phyloP scores from a whole-genome alignment of 2,888 invertebrate genomes.

The Junonia oenone region DNA sequence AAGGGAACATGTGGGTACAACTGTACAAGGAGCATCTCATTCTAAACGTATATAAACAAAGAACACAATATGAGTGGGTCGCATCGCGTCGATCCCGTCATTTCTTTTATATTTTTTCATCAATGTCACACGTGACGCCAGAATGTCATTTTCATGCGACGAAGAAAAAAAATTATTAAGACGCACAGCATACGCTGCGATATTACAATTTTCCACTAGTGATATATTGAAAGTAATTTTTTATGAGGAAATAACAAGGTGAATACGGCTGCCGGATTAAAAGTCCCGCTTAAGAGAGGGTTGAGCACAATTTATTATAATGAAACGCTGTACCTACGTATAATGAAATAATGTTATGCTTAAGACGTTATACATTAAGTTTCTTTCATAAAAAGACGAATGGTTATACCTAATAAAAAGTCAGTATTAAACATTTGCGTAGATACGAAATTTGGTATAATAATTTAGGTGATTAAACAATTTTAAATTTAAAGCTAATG shows the following conservation, averaged over 20 bases:
- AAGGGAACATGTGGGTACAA: conserved; percentile 15
- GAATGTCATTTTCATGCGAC: conserved; percentile 77
- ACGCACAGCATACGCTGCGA: conserved; percentile 56
- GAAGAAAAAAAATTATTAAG: conserved; percentile 78
- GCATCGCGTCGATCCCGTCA: conserved; percentile 59
- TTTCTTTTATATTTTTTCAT: conserved; percentile 79
- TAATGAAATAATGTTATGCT: conserved; percentile 20
- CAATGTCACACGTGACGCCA: conserved; percentile 78
- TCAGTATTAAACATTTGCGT: neutral
- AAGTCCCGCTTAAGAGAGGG: conserved; percentile 55
- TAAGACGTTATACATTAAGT: conserved; percentile 25
- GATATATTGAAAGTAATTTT: conserved; percentile 79
- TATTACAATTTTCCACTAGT: conserved; percentile 77
- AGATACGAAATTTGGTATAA: no score
- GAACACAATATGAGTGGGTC: conserved; percentile 27
- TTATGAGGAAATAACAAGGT: conserved; percentile 77
- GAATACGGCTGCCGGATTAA: conserved; percentile 62
- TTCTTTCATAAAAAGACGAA: conserved; percentile 8
- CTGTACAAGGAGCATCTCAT: conserved; percentile 9
- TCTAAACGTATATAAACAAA: conserved; percentile 27
- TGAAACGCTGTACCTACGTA: conserved; percentile 18
- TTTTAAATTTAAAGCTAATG: neutral
- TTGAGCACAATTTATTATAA: conserved; percentile 45
- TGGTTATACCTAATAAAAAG: neutral
- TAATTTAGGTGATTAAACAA: no score